Evolutionary conservation across 1,140 invertebrate genomes (phyloP).

Genomic region (Magallana angulata): DNA sequence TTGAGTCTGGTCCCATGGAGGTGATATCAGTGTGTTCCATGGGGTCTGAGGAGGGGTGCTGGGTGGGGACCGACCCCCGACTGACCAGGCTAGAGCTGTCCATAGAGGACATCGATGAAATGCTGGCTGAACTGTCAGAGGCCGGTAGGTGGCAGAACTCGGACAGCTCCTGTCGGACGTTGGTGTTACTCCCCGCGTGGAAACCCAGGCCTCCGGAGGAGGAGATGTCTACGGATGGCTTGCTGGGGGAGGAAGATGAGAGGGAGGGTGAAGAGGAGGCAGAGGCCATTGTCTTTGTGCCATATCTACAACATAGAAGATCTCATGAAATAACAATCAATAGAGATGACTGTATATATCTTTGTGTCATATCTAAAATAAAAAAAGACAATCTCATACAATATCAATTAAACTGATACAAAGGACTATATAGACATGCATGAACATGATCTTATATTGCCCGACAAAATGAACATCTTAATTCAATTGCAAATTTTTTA

Average conservation of each 20-base stretch:
- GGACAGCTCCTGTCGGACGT: conserved; percentile 18
- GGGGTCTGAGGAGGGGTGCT: neutral
- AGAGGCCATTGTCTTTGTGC: neutral
- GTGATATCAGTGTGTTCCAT: neutral
- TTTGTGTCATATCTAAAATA: conserved; percentile 23
- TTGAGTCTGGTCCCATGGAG: neutral
- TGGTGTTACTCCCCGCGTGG: conserved; percentile 9
- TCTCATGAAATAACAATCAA: neutral
- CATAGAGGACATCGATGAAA: neutral
- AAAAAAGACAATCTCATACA: neutral
- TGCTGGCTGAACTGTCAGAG: conserved; percentile 5
- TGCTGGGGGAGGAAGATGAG: conserved; percentile 25
- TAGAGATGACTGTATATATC: no score
- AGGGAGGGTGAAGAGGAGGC: conserved; percentile 21
- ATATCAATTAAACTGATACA: no score
- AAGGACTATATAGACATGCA: no score
- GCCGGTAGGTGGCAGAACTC: neutral
- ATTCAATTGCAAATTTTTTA: no score
- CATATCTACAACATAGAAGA: conserved; percentile 4
- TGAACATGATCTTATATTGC: no score
- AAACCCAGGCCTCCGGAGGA: conserved; percentile 1
- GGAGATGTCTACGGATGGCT: neutral
- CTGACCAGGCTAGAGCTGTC: neutral
- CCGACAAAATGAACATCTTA: no score
- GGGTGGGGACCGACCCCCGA: neutral